Percentiles rank a stretch among this genome's conserved stretches.
Conservation (phyloP, 2,797 vertebrate species). For the Holocentrus rufus region DNA sequence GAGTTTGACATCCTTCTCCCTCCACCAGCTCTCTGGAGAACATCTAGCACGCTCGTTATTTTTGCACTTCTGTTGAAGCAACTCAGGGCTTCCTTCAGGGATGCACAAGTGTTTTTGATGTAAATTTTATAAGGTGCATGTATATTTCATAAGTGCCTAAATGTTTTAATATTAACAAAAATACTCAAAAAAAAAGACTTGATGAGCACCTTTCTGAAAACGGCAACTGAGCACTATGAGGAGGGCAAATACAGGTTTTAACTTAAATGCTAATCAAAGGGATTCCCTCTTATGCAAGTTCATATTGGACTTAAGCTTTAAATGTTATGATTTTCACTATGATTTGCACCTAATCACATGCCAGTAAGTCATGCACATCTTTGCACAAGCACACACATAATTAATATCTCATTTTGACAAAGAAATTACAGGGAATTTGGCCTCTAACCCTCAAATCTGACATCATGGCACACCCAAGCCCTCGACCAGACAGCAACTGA, state of each 20-base stretch:
- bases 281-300: conserved; percentile 41
- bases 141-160: conserved; percentile 39
- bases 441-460: conserved; percentile 50
- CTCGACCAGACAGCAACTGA: conserved; percentile 34
- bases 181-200: conserved; percentile 19
- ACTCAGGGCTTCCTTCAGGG: conserved; percentile 19
- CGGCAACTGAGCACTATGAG: conserved; percentile 42
- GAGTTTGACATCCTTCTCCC: conserved; percentile 55
- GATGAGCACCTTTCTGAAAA: conserved; percentile 20
- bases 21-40: conserved; percentile 39
- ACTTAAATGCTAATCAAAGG: conserved; percentile 46
- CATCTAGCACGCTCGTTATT: conserved; percentile 49
- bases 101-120: conserved; percentile 26
- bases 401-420: conserved; percentile 18
- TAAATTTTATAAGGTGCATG: conserved; percentile 25
- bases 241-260: conserved; percentile 49
- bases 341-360: not conserved
- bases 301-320: conserved; percentile 40
- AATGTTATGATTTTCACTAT: conserved; percentile 27
- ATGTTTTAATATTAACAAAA: conserved; percentile 30
- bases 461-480: conserved; percentile 33
- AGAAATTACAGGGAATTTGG: conserved; percentile 37
- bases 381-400: not conserved
- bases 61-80: conserved; percentile 30
- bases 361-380: not conserved